Base-by-base conservation (phyloP, 2,113 vertebrate species). In the Xenopus borealis region DNA sequence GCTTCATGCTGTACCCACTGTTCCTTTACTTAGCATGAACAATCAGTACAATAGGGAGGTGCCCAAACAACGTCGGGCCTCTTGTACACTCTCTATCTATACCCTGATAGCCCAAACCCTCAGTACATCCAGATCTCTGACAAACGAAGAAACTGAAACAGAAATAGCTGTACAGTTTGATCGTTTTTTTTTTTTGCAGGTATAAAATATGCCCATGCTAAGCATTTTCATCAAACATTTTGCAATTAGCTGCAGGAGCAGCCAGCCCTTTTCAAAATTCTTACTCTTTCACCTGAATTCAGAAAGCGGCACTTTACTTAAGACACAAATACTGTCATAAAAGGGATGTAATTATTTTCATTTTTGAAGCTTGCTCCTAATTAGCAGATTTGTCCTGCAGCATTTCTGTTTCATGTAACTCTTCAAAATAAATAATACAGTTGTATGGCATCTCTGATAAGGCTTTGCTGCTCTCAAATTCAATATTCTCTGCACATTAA, bases 241-340 rank as follows among this genome's bases (percentile, higher is more conserved):
- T 80, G 82, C 83, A 89, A 87, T 89, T 89, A 87, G 80, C 75
- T 83, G 79, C 62, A 62, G 71, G 62, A 65, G 50, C 71, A 17
- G 62, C 50, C 81, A 80, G 82, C 78, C 81, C 84, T 82, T 81
- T 83, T 78, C 81, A 75, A 80, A 83, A 81, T 81, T 82, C 82
- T 83, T 78, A 71, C 78, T 55, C 71, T 86, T 85, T 88, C 85
- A 86, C 87, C 81, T 86, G 85, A 85, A 83, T 88, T 83, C 81
- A 82, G 83, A 85, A 86, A 84, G 82, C 82, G 83, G 81, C 80
- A 84, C 82, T 85, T 85, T 88, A 83, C 86, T 40, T 40, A 40
- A 40, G 33, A 85, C 81, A 75, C 83, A 84, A 85, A 81, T 85
- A 84, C 83, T 84, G 81, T 85, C 85, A 87, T 86, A 85, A 87